Conservation (phyloP, 2,888 invertebrate species). For the Morpho achilles region DNA sequence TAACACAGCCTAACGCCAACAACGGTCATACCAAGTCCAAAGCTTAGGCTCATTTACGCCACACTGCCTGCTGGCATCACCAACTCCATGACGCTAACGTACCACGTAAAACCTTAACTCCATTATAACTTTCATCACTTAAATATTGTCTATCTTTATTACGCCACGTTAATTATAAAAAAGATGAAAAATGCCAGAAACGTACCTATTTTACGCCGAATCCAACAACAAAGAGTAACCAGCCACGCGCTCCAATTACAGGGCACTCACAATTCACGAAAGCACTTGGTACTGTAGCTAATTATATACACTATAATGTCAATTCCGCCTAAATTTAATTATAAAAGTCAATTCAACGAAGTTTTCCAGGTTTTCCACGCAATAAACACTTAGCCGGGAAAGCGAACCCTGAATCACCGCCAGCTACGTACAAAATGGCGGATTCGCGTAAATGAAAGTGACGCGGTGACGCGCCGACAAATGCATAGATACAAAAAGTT, state of each 20-base stretch:
- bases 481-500: conserved; percentile 42
- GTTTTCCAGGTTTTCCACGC: conserved; percentile 65
- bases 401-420: conserved; percentile 73
- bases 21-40: conserved; percentile 32
- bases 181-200: conserved; percentile 8
- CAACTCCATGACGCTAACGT: conserved; percentile 63
- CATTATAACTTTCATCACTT: conserved; percentile 12
- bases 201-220: conserved; percentile 37
- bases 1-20: conserved; percentile 60
- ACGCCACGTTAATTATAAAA: neutral
- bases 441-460: conserved; percentile 75
- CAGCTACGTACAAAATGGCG: conserved; percentile 80
- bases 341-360: conserved; percentile 54
- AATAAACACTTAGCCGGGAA: conserved; percentile 68
- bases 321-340: conserved; percentile 53
- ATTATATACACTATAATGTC: conserved; percentile 57
- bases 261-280: conserved; percentile 76
- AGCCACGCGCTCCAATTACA: conserved; percentile 79
- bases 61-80: conserved; percentile 25
- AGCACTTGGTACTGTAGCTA: conserved; percentile 61
- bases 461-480: conserved; percentile 73
- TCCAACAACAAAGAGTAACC: conserved; percentile 78
- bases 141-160: neutral
- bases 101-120: conserved; percentile 35
- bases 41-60: conserved; percentile 33